phyloP scores from a whole-genome alignment of 2,797 vertebrate genomes.

The Apodemus agrarius region DNA sequence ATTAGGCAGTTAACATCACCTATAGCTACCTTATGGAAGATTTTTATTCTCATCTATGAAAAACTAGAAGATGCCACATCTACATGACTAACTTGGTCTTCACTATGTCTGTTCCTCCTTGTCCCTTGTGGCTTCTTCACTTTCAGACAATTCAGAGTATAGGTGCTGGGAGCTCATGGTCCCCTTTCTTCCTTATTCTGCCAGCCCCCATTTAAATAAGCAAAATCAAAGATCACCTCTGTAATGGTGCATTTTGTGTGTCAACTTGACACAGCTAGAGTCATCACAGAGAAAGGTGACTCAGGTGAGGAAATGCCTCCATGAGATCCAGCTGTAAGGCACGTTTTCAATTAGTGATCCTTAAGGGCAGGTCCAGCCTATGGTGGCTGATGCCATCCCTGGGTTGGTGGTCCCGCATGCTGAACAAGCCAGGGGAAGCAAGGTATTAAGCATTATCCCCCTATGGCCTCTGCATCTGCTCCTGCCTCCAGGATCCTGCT shows the following conservation, averaged over 20 bases:
- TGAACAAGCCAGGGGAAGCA: background rate
- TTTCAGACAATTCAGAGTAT: background rate
- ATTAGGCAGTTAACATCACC: background rate
- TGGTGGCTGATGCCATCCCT: background rate
- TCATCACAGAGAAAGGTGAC: background rate
- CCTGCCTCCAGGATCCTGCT: background rate
- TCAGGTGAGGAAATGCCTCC: background rate
- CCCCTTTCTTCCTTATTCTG: background rate
- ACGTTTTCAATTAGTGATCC: background rate
- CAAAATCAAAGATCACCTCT: background rate
- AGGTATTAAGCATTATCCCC: background rate
- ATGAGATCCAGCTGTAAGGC: background rate
- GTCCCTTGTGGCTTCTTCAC: background rate
- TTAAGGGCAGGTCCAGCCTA: background rate
- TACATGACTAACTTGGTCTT: background rate
- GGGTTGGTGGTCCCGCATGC: background rate
- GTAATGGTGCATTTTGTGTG: background rate
- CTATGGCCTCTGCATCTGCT: background rate
- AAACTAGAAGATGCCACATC: background rate
- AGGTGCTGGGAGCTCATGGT: too few relatives aligned
- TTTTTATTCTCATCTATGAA: slow-evolving; percentile 1
- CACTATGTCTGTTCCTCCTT: background rate
- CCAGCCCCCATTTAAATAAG: background rate
- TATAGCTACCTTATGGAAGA: background rate
- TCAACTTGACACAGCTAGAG: background rate